Conservation (phyloP, 2,888 invertebrate species). For the Macropis europaea region DNA sequence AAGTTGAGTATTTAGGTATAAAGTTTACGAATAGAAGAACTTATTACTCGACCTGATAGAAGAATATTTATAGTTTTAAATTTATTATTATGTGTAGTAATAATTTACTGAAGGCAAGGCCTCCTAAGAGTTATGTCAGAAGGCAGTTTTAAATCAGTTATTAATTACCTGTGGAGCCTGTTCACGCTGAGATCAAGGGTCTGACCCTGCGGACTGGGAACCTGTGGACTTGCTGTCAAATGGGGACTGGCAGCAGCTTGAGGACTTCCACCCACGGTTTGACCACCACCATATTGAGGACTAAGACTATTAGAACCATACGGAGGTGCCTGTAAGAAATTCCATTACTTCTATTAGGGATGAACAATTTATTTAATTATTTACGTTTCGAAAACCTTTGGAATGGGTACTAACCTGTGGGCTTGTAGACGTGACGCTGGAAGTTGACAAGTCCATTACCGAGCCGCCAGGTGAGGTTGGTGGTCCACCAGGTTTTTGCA, state of each 20-base stretch:
- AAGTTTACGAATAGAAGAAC: too few species aligned
- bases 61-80: neutral
- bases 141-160: neutral
- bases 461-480: conserved; percentile 89
- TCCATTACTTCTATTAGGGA: neutral
- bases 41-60: too few species aligned
- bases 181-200: conserved; percentile 94
- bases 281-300: conserved; percentile 87
- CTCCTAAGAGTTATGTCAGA: too few species aligned
- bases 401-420: conserved; percentile 84
- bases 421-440: conserved; percentile 91
- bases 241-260: conserved; percentile 93
- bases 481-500: conserved; percentile 82
- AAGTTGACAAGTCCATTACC: conserved; percentile 92
- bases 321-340: conserved; percentile 83
- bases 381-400: accelerated
- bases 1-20: too few species aligned
- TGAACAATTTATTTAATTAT: neutral
- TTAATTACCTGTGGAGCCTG: conserved; percentile 89
- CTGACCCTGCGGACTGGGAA: conserved; percentile 95
- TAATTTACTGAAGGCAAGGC: too few species aligned
- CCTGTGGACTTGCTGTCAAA: conserved; percentile 92
- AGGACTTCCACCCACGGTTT: conserved; percentile 88
- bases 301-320: conserved; percentile 84
- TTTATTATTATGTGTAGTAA: neutral